Conservation (phyloP, 1,140 invertebrate genomes). For the Dinothrombium tinctorium region DNA sequence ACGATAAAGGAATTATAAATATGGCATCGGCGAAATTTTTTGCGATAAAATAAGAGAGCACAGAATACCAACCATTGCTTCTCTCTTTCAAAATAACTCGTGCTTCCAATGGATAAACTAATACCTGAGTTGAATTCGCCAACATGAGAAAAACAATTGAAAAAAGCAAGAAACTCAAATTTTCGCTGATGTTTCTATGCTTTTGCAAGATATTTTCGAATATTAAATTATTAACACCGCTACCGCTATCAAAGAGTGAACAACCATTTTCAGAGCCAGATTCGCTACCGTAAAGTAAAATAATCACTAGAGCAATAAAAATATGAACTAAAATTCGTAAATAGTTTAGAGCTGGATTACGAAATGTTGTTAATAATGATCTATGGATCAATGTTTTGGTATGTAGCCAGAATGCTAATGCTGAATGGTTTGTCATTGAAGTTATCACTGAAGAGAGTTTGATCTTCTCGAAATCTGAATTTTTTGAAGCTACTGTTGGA, state of each 20-base stretch:
- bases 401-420: neutral
- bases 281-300: conserved; percentile 4
- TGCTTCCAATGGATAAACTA: conserved; percentile 55
- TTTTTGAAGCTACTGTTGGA: no score
- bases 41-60: conserved; percentile 83
- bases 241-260: no score
- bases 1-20: conserved; percentile 25
- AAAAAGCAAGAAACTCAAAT: conserved; percentile 80
- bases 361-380: neutral
- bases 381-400: conserved; percentile 2
- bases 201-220: neutral
- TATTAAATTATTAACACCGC: neutral
- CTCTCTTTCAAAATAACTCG: conserved; percentile 53
- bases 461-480: neutral
- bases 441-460: neutral
- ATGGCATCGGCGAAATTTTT: conserved; percentile 83
- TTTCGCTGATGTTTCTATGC: conserved; percentile 21
- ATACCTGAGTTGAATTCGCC: conserved; percentile 83
- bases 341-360: conserved; percentile 1
- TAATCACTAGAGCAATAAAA: conserved; percentile 18
- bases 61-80: conserved; percentile 90
- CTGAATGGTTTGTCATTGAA: neutral
- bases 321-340: conserved; percentile 3
- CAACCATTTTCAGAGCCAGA: conserved; percentile 8
- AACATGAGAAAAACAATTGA: conserved; percentile 86